A percentile compares a stretch with the other conserved stretches of the same genome.
These are phyloP conservation scores for Heliconius charithonia DNA, from an alignment of 2,888 invertebrate genomes.

Conservation along the genomic window DNA sequence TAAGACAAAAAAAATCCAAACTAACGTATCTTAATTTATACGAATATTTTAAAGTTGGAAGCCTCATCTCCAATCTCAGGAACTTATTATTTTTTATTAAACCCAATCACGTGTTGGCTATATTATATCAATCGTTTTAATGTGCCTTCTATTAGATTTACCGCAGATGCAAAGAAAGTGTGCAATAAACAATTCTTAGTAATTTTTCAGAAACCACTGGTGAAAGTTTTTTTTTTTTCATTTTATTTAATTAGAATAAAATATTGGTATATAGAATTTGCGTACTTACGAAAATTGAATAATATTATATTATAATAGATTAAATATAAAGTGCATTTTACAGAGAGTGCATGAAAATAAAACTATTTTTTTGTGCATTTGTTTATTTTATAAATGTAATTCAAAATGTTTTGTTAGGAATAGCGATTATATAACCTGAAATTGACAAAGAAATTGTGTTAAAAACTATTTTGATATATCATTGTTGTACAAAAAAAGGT, in stretches of 20 bases:
- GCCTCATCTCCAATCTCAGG: too few relatives aligned
- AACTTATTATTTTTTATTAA: too few relatives aligned
- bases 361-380: constrained; percentile 56
- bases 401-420: constrained; percentile 53
- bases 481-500: neutral
- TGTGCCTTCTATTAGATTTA: too few relatives aligned
- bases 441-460: constrained; percentile 4
- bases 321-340: neutral
- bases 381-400: constrained; percentile 59
- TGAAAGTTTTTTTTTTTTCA: too few relatives aligned
- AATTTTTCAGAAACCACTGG: too few relatives aligned
- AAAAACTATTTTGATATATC: neutral
- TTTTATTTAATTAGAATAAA: too few relatives aligned
- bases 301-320: neutral
- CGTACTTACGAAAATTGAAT: neutral
- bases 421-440: constrained; percentile 67
- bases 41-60: too few relatives aligned
- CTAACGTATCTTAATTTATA: neutral
- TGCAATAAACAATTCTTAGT: too few relatives aligned
- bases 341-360: constrained; percentile 42
- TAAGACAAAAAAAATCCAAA: too few relatives aligned
- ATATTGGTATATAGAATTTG: neutral
- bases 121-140: too few relatives aligned
- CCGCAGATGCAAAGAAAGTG: too few relatives aligned
- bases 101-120: too few relatives aligned